Conservation (phyloP, 92 coral and sea anemone genomes). For the Isaurus tuberculatus region DNA sequence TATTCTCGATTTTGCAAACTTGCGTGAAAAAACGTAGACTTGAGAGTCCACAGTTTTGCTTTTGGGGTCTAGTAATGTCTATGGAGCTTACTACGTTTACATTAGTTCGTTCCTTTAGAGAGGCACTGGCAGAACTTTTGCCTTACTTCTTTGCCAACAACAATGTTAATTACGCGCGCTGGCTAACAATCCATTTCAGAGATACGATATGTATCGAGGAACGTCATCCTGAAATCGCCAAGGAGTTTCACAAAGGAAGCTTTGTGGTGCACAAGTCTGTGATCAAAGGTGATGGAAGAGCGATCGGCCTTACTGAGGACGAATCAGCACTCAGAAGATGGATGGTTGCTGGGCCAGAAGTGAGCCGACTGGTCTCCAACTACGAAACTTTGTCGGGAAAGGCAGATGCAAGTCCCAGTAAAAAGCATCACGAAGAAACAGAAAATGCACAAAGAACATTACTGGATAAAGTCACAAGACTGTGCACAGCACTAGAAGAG, state of each 20-base stretch:
- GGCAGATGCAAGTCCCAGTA: background rate
- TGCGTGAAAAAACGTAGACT: background rate
- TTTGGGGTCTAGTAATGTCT: constrained; percentile 57
- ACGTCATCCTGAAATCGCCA: constrained; percentile 53
- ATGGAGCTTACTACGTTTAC: constrained; percentile 60
- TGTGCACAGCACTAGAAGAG: constrained; percentile 38
- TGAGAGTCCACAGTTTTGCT: constrained; percentile 54
- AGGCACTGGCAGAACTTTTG: constrained; percentile 54
- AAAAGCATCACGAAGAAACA: constrained; percentile 51
- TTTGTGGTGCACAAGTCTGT: constrained; percentile 58
- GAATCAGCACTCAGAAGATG: constrained; percentile 55
- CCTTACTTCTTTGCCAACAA: constrained; percentile 70
- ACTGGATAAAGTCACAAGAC: constrained; percentile 34
- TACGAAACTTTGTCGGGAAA: too few relatives aligned
- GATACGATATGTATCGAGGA: constrained; percentile 55
- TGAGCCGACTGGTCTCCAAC: constrained; percentile 47
- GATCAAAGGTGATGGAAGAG: constrained; percentile 57
- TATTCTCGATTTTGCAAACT: background rate
- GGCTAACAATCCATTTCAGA: constrained; percentile 57
- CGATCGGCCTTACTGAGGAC: constrained; percentile 57
- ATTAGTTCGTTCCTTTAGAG: constrained; percentile 61
- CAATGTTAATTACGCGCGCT: constrained; percentile 51
- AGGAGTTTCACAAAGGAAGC: constrained; percentile 49
- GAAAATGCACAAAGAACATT: constrained; percentile 24
- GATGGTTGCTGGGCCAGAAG: constrained; percentile 66